Base-by-base conservation (phyloP, 2,797 vertebrate species). In the Lagorchestes hirsutus region DNA sequence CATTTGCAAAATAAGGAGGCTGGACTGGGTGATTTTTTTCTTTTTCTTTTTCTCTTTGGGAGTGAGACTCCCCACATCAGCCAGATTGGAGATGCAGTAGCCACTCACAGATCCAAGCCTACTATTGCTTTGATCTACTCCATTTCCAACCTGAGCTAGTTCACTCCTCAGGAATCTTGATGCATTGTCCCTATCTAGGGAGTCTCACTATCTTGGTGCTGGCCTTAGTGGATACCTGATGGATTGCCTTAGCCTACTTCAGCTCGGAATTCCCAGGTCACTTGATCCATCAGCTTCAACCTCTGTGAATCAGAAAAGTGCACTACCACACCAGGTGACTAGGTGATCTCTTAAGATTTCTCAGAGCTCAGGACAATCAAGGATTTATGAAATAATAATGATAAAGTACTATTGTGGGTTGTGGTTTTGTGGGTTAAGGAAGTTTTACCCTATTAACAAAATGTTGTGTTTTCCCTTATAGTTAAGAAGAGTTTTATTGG, bases 401-500 rank as follows among this genome's bases (percentile, higher is more conserved):
- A 82, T 24, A 82, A 46, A 82, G 3, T 87, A 28, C 74, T 22
- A 27, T 87, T 50, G 18, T 24, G 2, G 18, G 18, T 74, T 74
- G 74, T 87, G 50, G 74, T 87, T 87, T 87, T 87, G 40, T 87
- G 31, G 67, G 3, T 92, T 91, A 31, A 94, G 67, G 62, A 96
- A 91, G 59, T 95, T 94, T 93, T 22, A 96, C 91, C 92, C 96
- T 92, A 82, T 92, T 95, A 93, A 96, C 96, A 95, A 95, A 93
- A 54, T 58, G 98, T 95, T 97, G 27, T 97, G 0, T 98, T 67
- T 95, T 96, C 94, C 95, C 59, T 97, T 97, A 92, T 98, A 99
- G 99, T 98, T 95, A 99, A 99, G 99, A 99, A 99, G 98, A 99
- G 99, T 95, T 99, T 99, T 97, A 99, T 99, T 94, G 99, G 99